Base-by-base conservation (phyloP, 1,140 invertebrate genomes). In the Eriosoma lanigerum region DNA sequence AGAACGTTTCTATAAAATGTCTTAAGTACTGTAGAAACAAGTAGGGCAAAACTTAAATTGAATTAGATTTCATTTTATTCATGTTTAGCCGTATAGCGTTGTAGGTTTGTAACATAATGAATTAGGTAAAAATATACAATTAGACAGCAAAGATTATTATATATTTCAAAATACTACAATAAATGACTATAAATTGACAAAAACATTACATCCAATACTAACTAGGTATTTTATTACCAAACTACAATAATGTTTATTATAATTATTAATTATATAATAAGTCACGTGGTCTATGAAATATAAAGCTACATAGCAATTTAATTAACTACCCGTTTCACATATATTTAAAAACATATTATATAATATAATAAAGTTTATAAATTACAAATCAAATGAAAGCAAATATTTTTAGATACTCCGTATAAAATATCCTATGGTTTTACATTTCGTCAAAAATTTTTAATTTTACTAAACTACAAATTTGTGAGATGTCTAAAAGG, bases 131-230 rank as follows among this genome's bases (percentile, higher is more conserved):
- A n/a, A n/a, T n/a, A n/a, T n/a, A n/a, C n/a, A n/a, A 46, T 68
- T 24, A 46, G 64, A 68, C 64, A 68, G 64, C 21, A 68, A 68
- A 68, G 64, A 68, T 68, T 46, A 68, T 68, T n/a, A n/a, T 68
- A 64, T 68, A 68, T 68, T 68, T 46, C 4, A 46, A 68, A 68
- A 68, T 68, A 46, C 64, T 68, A 68, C 64, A n/a, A n/a, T n/a
- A 46, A 24, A 46, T 46, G n/a, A 68, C 64, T 68, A 68, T 12
- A 46, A 68, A 68, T 46, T 68, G 64, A 46, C 38, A 46, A 68
- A 68, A 26, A 68, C 38, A 46, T 24, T 68, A 66, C 62, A 19
- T 68, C 13, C n/a, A 46, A 46, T 8, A 66, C 29, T 66, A 66
- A 44, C 38, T 44, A 21, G 32, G 62, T 38, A 66, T 68, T 68